These are phyloP conservation scores for Phainopepla nitens DNA, from an alignment of 2,113 vertebrate species.

Conservation along the genomic window DNA sequence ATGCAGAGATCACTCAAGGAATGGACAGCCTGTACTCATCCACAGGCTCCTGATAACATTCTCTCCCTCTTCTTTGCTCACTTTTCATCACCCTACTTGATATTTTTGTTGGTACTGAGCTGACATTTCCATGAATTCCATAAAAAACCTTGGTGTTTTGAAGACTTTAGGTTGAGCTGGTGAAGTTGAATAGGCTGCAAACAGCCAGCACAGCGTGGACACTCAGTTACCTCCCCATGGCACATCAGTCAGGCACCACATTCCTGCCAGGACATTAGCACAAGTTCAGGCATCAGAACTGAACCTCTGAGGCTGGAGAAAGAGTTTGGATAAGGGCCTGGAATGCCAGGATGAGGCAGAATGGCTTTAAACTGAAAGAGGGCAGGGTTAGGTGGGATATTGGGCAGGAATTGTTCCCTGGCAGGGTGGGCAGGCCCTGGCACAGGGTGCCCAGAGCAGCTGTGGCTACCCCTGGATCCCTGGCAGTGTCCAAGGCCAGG, in stretches of 20 bases:
- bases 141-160: neutral
- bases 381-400: too few relatives aligned
- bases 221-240: neutral
- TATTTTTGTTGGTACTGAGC: neutral
- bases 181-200: neutral
- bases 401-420: neutral
- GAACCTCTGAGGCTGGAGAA: neutral
- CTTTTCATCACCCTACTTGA: neutral
- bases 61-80: neutral
- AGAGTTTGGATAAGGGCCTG: neutral
- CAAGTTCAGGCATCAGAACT: neutral
- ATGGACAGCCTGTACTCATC: neutral
- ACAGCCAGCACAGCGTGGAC: neutral
- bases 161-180: neutral
- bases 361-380: too few relatives aligned
- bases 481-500: neutral
- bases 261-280: neutral
- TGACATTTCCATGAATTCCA: neutral
- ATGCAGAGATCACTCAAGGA: neutral
- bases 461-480: neutral
- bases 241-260: fast-evolving
- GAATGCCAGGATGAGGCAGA: neutral
- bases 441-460: neutral
- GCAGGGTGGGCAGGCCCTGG: neutral
- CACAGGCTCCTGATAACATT: fast-evolving